Percentiles rank a stretch among this genome's conserved stretches.
These are phyloP conservation scores for Drosophila takahashii DNA, from an alignment of 1,140 invertebrate genomes.

Conservation along the genomic window DNA sequence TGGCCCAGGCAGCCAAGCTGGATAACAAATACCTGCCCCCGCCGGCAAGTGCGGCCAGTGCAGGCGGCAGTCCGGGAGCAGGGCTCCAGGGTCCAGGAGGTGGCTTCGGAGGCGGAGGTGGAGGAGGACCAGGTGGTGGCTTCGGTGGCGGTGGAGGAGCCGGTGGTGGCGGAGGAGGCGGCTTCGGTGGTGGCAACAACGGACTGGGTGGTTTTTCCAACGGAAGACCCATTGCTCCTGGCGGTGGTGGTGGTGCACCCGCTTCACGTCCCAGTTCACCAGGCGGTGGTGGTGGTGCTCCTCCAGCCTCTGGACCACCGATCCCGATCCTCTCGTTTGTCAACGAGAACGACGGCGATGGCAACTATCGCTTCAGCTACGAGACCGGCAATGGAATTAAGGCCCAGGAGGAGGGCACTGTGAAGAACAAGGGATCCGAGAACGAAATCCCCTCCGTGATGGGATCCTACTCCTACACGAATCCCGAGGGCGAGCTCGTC, in stretches of 20 bases:
- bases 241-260: constrained; percentile 6
- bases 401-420: constrained; percentile 88
- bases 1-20: constrained; percentile 75
- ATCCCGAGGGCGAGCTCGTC: constrained; percentile 88
- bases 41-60: constrained; percentile 71
- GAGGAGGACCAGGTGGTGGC: constrained; percentile 46
- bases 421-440: constrained; percentile 87
- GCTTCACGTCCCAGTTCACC: constrained; percentile 39
- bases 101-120: constrained; percentile 55
- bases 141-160: constrained; percentile 64
- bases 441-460: constrained; percentile 87
- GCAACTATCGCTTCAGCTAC: constrained; percentile 86
- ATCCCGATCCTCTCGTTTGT: constrained; percentile 86
- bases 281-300: constrained; percentile 23
- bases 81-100: constrained; percentile 79
- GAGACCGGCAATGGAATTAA: constrained; percentile 89
- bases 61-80: constrained; percentile 70
- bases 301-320: constrained; percentile 63
- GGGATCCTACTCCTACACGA: constrained; percentile 89
- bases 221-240: constrained; percentile 60
- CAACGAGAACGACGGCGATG: constrained; percentile 87
- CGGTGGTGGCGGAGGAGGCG: constrained; percentile 73
- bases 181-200: constrained; percentile 74
- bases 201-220: constrained; percentile 75
- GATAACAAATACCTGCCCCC: constrained; percentile 85